Conservation (phyloP, 2,113 vertebrate species). For the Enhydra lutris region DNA sequence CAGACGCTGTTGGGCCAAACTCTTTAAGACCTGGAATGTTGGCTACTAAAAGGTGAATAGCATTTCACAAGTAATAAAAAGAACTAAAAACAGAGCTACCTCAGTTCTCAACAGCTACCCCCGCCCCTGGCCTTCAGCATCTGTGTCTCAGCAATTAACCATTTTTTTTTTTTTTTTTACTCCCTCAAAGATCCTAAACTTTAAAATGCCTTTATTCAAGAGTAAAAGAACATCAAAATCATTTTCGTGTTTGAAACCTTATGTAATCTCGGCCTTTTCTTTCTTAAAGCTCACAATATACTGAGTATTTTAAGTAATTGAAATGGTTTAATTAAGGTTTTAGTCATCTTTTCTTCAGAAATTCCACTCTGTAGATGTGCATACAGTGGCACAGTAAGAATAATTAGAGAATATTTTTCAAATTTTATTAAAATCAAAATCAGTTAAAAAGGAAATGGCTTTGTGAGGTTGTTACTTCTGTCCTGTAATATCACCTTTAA, state of each 20-base stretch:
- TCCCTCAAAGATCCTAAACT: neutral
- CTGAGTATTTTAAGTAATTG: neutral
- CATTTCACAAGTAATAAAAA: conserved; percentile 46
- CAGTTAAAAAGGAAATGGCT: conserved; percentile 14
- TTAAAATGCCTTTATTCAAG: neutral
- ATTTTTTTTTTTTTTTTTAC: neutral
- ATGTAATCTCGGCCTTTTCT: neutral
- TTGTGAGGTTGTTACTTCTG: neutral
- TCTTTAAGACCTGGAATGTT: conserved; percentile 27
- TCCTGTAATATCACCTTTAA: neutral
- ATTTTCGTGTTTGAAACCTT: neutral
- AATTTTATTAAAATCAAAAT: neutral
- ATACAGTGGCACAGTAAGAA: neutral
- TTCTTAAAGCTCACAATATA: neutral
- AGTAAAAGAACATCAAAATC: neutral
- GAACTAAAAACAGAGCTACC: conserved; percentile 28
- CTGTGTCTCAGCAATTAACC: no score
- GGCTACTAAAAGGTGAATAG: conserved; percentile 28
- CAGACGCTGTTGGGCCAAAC: conserved; percentile 37
- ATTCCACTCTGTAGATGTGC: neutral
- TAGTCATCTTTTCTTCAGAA: neutral
- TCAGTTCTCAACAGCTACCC: accelerated
- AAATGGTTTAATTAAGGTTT: neutral
- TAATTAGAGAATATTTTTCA: conserved; percentile 9
- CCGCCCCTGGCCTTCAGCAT: accelerated